phyloP scores from a whole-genome alignment of 2,113 vertebrate genomes.

The Plecotus auritus region DNA sequence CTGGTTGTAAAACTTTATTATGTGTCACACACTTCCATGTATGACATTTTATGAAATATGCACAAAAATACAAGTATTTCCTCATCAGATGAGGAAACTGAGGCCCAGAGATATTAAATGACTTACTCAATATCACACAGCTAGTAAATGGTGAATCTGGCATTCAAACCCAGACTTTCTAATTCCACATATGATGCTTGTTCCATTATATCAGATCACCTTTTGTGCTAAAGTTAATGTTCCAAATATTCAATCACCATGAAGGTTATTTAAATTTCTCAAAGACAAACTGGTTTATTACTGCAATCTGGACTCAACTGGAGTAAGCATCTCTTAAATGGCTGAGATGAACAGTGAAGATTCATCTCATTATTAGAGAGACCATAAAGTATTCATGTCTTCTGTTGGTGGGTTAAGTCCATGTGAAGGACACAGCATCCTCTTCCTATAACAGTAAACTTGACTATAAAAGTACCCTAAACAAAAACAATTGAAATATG shows the following conservation, averaged over 20 bases:
- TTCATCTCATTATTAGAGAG: neutral
- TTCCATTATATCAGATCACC: neutral
- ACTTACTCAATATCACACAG: neutral
- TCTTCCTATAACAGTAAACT: neutral
- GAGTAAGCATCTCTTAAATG: neutral
- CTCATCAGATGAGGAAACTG: neutral
- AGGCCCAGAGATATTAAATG: neutral
- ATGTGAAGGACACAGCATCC: neutral
- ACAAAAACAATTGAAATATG: neutral
- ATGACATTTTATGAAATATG: neutral
- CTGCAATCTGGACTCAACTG: neutral
- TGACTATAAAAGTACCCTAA: neutral
- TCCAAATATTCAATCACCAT: neutral
- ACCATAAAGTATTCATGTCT: neutral
- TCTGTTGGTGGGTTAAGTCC: neutral
- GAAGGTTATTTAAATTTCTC: neutral
- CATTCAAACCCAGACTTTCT: neutral
- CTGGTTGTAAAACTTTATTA: neutral
- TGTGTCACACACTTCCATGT: neutral
- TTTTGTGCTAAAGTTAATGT: slow-evolving; percentile 22
- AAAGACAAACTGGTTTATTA: slow-evolving; percentile 8
- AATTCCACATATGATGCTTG: neutral
- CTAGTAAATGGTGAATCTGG: neutral
- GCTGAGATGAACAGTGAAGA: neutral
- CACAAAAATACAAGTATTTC: neutral